A percentile compares a stretch with the other conserved stretches of the same genome.
Conservation (phyloP, 1,140 invertebrate species). For the Pachyrhynchus sulphureomaculatus region DNA sequence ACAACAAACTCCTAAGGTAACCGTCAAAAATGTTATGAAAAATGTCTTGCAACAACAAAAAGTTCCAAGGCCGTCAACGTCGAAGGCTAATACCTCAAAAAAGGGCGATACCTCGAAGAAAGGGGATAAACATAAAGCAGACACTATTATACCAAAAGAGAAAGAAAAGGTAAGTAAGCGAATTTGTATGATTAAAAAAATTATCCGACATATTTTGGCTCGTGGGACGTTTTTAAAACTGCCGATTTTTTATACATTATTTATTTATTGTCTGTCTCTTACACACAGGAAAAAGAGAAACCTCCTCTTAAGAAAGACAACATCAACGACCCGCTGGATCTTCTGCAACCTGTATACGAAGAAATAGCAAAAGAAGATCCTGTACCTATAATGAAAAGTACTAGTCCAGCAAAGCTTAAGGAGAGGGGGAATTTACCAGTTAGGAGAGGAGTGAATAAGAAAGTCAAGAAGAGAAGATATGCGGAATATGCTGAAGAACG, state of each 20-base stretch:
- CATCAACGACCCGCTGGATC: conserved; percentile 39
- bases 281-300: conserved; percentile 22
- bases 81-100: not conserved
- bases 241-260: too few species aligned
- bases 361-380: conserved; percentile 36
- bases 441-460: conserved; percentile 20
- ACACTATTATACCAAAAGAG: not conserved
- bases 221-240: not conserved
- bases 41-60: not conserved
- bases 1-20: too few species aligned
- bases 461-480: conserved; percentile 32
- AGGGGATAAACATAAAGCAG: conserved; percentile 8
- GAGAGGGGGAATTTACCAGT: conserved; percentile 4
- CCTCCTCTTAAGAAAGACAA: conserved; percentile 25
- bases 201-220: too few species aligned
- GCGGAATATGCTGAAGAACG: conserved; percentile 26
- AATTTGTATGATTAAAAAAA: too few species aligned
- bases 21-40: not conserved
- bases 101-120: not conserved
- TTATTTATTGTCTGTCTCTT: too few species aligned
- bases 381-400: conserved; percentile 14
- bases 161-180: conserved; percentile 6
- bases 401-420: conserved; percentile 14
- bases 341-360: conserved; percentile 42
- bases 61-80: not conserved